Evolutionary conservation across 2,888 invertebrate species (phyloP), one percentile per base, ranked within the genome.

Genomic region (Corbicula japonica): DNA sequence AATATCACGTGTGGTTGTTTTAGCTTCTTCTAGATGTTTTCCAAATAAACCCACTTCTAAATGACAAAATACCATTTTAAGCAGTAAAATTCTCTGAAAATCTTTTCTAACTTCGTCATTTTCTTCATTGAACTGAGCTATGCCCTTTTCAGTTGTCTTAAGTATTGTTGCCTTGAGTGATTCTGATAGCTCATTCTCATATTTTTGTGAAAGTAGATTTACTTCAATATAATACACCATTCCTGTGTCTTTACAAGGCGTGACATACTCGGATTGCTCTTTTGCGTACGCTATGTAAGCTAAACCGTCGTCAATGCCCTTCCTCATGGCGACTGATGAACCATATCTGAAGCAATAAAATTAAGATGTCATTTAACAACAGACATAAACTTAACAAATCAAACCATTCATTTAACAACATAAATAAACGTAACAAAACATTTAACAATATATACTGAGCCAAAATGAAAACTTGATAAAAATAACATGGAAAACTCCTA

Each of bases 191-290:
- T 30, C 21, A 4, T 60, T 32, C 63, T 77, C 77, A 48, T 83
- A 85, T 68, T 69, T 76, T 46, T 77, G 68, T 23, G 76, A 72
- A 1, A 85, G 35, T 48, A 85, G 66, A 38, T 85, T 85, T 3
- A 78, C 76, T 54, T 82, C 73, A 23, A 85, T 83, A 65, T 85
- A 85, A 34, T 73, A 71, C 12, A 85, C 83, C 56, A 85, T 76
- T 10, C 85, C 85, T 0, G 83, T 77, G 52, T 81, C 80, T 28
- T 77, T 81, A 65, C 85, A 81, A 6, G 83, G 75, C 4, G 62
- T 52, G 2, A 85, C 68, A 10, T 70, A 26, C 23, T 79, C 76
- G 2, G 75, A 71, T 30, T 79, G 78, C 12, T 75, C 66, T 41
- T 79, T 78, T 4, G 84, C 82, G 12, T 75, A 68, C 30, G 80